Conservation (phyloP, 2,797 vertebrate genomes). For the Macropus fuliginosus region DNA sequence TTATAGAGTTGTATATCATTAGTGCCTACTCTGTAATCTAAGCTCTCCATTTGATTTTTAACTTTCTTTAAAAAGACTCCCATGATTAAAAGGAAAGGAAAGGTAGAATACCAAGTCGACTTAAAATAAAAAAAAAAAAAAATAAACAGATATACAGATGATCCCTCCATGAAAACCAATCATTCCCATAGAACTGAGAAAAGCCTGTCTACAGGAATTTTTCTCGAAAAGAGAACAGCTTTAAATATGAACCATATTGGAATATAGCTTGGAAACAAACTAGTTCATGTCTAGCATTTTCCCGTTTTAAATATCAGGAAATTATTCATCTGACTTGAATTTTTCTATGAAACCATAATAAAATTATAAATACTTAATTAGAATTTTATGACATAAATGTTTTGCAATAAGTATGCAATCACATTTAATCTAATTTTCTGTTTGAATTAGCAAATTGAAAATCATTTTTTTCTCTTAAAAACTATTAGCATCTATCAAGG, state of each 20-base stretch:
- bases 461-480: neutral
- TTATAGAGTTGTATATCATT: neutral
- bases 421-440: neutral
- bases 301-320: neutral
- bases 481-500: neutral
- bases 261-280: neutral
- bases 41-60: neutral
- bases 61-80: neutral
- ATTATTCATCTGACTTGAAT: neutral
- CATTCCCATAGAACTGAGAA: neutral
- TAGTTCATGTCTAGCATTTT: neutral
- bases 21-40: neutral
- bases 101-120: neutral
- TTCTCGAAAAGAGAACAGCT: neutral
- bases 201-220: neutral
- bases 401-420: neutral
- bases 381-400: neutral
- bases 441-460: neutral
- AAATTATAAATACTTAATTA: slow-evolving; percentile 6
- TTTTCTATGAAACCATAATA: neutral
- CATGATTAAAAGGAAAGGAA: neutral
- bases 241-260: neutral
- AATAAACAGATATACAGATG: neutral
- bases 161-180: neutral
- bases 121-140: neutral